Conservation (phyloP, 1,140 invertebrate genomes). For the Brachionus rotundiformis region DNA sequence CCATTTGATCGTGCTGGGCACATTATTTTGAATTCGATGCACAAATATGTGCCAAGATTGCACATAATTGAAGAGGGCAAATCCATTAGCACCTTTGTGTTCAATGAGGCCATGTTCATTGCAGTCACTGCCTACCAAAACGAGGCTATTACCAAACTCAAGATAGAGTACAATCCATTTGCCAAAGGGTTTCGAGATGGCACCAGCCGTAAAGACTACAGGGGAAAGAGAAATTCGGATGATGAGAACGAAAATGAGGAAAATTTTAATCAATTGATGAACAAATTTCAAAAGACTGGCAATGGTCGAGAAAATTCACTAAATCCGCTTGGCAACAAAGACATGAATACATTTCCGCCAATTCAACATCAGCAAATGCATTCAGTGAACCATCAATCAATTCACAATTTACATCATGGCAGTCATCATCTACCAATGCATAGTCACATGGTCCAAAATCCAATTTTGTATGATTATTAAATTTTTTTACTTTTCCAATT, state of each 20-base stretch:
- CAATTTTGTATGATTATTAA: conserved; percentile 17
- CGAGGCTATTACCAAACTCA: conserved; percentile 56
- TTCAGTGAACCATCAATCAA: not conserved
- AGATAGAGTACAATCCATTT: conserved; percentile 53
- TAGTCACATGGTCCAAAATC: not conserved
- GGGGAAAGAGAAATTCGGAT: conserved; percentile 40
- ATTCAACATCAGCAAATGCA: conserved; percentile 1
- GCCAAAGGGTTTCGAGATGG: conserved; percentile 53
- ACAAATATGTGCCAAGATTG: conserved; percentile 99
- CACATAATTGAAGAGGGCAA: conserved; percentile 95
- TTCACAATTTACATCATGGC: not conserved
- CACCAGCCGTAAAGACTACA: conserved; percentile 21
- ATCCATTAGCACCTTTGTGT: conserved; percentile 94
- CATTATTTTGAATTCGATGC: conserved; percentile 98
- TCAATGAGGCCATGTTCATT: conserved; percentile 98
- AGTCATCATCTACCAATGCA: not conserved
- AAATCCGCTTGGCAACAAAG: not conserved
- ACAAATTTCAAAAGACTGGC: not conserved
- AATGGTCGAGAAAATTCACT: not conserved
- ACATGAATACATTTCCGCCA: not conserved
- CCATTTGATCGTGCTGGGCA: conserved; percentile 40
- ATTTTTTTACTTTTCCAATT: not conserved
- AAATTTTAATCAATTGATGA: conserved; percentile 27
- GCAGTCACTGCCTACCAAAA: conserved; percentile 69
- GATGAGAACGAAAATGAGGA: conserved; percentile 50